Evolutionary conservation across 2,888 invertebrate genomes (phyloP), one percentile per base, ranked within the genome.

Genomic region (Scelioninae gen. 1): DNA sequence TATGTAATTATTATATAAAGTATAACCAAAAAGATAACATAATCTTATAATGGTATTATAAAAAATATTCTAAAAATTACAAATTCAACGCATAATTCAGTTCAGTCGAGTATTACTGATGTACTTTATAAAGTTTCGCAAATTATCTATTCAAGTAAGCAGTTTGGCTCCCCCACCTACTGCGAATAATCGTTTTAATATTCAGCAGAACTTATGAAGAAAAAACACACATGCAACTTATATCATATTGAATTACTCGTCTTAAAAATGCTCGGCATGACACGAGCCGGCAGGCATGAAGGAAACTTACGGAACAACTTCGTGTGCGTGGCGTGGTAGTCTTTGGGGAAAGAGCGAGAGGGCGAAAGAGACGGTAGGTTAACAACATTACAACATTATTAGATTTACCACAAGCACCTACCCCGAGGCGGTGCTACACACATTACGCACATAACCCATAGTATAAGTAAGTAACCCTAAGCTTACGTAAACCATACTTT

Each of bases 331-430:
- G 79, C 78, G 31, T 38, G 63, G 16, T 51, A 74, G 68, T 80
- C 72, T 82, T 84, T 63, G 34, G 77, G 60, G 72, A 66, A 60
- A 1, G 68, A 78, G 68, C n/a, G 71, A 82, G 68, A 80, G 74
- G 53, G 68, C 7, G 63, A 51, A 47, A 56, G 62, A 77, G 82
- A 68, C 75, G 79, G 76, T 75, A 81, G 85, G 88, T 89, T 91
- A 92, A 91, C 91, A 90, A 89, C 89, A 91, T 92, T 92, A 92
- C 89, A 89, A 90, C 90, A 88, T 92, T 92, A 92, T 92, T 92
- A 91, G 92, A 92, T 92, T 91, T 91, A 91, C 92, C 92, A 89
- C 91, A 91, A 91, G 91, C 91, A 90, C 91, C 91, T 91, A 91
- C 87, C 89, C 87, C 85, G 87, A 84, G 87, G 89, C 90, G 88